Conservation (phyloP, 1,140 invertebrate species). For the Euwallacea fornicatus region DNA sequence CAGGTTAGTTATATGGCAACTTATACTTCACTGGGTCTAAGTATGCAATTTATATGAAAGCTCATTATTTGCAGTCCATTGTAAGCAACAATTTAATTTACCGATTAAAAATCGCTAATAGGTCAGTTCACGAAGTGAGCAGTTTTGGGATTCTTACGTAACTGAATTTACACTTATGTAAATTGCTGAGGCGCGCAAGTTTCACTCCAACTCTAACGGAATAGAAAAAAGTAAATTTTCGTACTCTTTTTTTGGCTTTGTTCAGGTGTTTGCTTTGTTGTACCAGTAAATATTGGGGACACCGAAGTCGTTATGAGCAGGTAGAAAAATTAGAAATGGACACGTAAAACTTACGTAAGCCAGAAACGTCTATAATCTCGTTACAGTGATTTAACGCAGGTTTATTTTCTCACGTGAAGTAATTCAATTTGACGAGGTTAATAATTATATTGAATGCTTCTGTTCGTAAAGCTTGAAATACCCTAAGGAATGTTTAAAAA, state of each 20-base stretch:
- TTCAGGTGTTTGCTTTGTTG: slow-evolving; percentile 16
- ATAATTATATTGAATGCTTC: no score
- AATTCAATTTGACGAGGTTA: background rate
- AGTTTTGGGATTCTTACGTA: background rate
- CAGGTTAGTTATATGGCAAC: slow-evolving; percentile 3
- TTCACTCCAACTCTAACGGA: slow-evolving; percentile 6
- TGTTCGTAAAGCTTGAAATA: no score
- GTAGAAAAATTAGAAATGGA: slow-evolving; percentile 5
- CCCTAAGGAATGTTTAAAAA: no score
- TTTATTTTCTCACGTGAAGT: background rate
- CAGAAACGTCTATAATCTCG: background rate
- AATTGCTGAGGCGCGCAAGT: slow-evolving; percentile 4
- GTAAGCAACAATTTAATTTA: slow-evolving; percentile 3
- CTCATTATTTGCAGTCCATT: background rate
- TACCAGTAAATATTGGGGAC: slow-evolving; percentile 14
- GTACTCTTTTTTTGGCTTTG: slow-evolving; percentile 4
- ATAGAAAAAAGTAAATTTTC: slow-evolving; percentile 13
- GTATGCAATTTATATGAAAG: background rate
- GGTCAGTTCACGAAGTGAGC: background rate
- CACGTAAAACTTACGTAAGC: slow-evolving; percentile 8
- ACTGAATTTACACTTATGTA: background rate
- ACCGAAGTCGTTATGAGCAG: slow-evolving; percentile 7
- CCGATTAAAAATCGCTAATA: background rate
- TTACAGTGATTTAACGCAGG: background rate
- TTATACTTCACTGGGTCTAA: background rate